phyloP scores from a whole-genome alignment of 92 coral and sea anemone genomes.

The Paragorgia papillata region DNA sequence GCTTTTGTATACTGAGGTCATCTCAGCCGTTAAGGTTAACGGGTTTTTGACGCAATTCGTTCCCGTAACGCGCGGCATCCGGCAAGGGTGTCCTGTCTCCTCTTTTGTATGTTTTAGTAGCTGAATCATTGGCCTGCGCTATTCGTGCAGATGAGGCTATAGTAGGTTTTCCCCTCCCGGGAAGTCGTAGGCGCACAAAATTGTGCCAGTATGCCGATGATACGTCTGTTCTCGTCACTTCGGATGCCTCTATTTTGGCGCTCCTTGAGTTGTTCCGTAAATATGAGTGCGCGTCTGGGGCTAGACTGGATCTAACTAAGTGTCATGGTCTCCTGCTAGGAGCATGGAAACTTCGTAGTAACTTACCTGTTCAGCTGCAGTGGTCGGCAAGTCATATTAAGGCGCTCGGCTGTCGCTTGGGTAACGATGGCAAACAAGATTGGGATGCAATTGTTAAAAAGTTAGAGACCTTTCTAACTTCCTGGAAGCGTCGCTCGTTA shows the following conservation, averaged over 20 bases:
- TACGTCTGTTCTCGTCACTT: conserved; percentile 8
- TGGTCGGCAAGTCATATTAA: conserved; percentile 26
- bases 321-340: conserved; percentile 39
- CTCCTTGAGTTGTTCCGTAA: not conserved
- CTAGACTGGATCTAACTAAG: not conserved
- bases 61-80: conserved; percentile 20
- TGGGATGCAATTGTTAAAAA: conserved; percentile 25
- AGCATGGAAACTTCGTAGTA: not conserved
- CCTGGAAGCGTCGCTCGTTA: conserved; percentile 34
- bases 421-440: conserved; percentile 2
- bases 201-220: conserved; percentile 43
- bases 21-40: conserved; percentile 2
- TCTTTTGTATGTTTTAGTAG: conserved; percentile 19
- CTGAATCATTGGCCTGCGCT: conserved; percentile 38
- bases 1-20: conserved; percentile 38
- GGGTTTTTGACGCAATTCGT: conserved; percentile 15
- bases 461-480: not conserved
- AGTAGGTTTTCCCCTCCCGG: conserved; percentile 13
- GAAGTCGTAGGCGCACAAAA: not conserved
- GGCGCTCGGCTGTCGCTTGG: conserved; percentile 10
- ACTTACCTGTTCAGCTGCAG: not conserved
- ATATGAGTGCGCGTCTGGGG: not conserved
- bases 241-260: not conserved
- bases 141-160: conserved; percentile 8
- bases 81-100: conserved; percentile 44